phyloP scores from a whole-genome alignment of 2,113 vertebrate species.

The Austrofundulus limnaeus region DNA sequence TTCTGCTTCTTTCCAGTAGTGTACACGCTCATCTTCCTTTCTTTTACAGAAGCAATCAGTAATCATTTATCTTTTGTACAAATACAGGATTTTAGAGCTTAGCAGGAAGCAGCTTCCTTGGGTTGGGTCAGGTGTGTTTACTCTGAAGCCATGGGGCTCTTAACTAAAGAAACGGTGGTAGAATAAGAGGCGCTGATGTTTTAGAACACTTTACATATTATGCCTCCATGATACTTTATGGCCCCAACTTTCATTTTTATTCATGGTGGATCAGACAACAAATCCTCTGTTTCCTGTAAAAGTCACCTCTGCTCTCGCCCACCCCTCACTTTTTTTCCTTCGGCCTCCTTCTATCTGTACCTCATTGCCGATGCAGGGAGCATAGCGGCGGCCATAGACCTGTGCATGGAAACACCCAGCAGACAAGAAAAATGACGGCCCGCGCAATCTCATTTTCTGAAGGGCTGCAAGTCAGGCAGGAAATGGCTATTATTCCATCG shows the following conservation, averaged over 20 bases:
- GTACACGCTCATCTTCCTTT: constrained; percentile 29
- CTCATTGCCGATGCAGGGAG: constrained; percentile 91
- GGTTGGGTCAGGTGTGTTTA: constrained; percentile 25
- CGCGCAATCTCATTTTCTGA: constrained; percentile 97
- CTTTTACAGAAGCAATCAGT: constrained; percentile 51
- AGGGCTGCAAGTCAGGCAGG: constrained; percentile 98
- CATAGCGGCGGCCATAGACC: constrained; percentile 79
- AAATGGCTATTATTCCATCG: constrained; percentile 99
- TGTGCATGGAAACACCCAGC: constrained; percentile 83
- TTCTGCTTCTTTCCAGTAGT: constrained; percentile 21
- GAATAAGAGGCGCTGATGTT: constrained; percentile 13
- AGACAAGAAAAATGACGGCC: constrained; percentile 99
- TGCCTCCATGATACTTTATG: constrained; percentile 35
- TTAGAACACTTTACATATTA: constrained; percentile 32
- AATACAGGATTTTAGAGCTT: constrained; percentile 54
- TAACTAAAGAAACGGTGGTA: constrained; percentile 3
- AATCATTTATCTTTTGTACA: constrained; percentile 40
- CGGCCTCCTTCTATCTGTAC: constrained; percentile 62
- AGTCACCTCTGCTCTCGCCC: constrained; percentile 48
- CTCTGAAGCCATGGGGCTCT: constrained; percentile 21
- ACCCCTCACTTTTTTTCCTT: constrained; percentile 24
- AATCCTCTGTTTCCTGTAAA: constrained; percentile 47
- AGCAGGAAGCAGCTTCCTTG: constrained; percentile 24
- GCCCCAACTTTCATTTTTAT: constrained; percentile 61
- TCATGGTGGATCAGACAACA: constrained; percentile 50